phyloP scores from a whole-genome alignment of 2,888 invertebrate genomes.

The Noctua pronuba region DNA sequence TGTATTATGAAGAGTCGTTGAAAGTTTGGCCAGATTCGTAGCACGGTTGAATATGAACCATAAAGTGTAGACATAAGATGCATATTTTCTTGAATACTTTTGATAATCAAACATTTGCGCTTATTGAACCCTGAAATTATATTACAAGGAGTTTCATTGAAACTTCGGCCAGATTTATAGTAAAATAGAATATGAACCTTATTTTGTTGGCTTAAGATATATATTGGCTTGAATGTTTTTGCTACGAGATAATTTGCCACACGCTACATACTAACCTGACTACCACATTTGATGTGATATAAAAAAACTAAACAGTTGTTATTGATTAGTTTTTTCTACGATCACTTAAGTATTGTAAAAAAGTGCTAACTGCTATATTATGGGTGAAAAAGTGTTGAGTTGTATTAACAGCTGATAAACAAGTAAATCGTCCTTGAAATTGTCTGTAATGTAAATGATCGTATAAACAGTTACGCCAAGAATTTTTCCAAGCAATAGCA shows the following conservation, averaged over 20 bases:
- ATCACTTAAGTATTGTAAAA: neutral
- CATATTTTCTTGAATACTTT: neutral
- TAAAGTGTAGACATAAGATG: fast-evolving
- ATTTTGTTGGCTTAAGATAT: fast-evolving
- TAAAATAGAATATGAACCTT: neutral
- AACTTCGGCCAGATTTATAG: no score
- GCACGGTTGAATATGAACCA: neutral
- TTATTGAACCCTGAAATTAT: no score
- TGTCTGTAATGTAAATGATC: neutral
- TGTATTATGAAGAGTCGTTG: no score
- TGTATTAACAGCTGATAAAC: neutral
- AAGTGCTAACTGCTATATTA: neutral
- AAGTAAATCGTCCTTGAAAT: neutral
- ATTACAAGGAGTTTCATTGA: no score
- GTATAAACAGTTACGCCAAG: neutral
- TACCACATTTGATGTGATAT: neutral
- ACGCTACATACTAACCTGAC: neutral
- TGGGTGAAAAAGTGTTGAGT: neutral
- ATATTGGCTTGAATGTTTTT: neutral
- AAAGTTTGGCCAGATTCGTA: neutral
- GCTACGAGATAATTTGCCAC: neutral
- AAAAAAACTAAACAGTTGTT: neutral
- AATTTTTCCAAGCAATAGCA: neutral
- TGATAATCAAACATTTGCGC: no score
- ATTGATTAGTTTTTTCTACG: neutral